These are phyloP conservation scores for Euwallacea fornicatus DNA, from an alignment of 1,140 invertebrate species.

Conservation along the genomic window DNA sequence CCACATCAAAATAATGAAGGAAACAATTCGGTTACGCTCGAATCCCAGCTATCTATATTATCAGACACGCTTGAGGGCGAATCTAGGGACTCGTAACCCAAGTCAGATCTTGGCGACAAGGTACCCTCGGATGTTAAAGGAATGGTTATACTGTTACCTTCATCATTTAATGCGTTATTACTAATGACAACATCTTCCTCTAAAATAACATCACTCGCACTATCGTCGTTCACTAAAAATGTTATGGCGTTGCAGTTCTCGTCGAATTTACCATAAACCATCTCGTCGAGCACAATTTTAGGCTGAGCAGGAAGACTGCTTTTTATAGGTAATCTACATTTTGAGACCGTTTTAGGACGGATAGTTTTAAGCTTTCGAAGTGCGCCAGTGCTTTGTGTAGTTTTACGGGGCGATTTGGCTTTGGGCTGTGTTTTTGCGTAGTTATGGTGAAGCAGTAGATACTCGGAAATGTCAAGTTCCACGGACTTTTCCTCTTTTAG, in stretches of 20 bases:
- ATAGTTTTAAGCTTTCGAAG: conserved; percentile 46
- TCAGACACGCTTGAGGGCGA: conserved; percentile 48
- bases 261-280: conserved; percentile 69
- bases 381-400: not conserved
- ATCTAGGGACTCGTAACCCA: conserved; percentile 52
- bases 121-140: not conserved
- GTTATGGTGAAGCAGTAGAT: conserved; percentile 51
- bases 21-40: conserved; percentile 51
- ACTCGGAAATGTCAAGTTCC: conserved; percentile 47
- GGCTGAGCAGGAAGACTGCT: not conserved
- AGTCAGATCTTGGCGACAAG: conserved; percentile 45
- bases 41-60: conserved; percentile 45
- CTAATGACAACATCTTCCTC: conserved; percentile 34
- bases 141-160: not conserved
- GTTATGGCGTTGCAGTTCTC: conserved; percentile 72
- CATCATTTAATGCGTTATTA: not conserved
- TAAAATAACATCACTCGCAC: conserved; percentile 57
- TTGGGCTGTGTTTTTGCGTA: conserved; percentile 42
- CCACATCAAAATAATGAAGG: conserved; percentile 48
- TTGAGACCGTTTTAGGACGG: conserved; percentile 37
- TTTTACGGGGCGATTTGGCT: conserved; percentile 16
- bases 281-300: conserved; percentile 33
- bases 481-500: conserved; percentile 36
- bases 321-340: not conserved
- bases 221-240: conserved; percentile 65